A percentile compares a stretch with the other conserved stretches of the same genome.
These are phyloP conservation scores for Notolabrus celidotus DNA, from an alignment of 2,797 vertebrate genomes.

Conservation along the genomic window DNA sequence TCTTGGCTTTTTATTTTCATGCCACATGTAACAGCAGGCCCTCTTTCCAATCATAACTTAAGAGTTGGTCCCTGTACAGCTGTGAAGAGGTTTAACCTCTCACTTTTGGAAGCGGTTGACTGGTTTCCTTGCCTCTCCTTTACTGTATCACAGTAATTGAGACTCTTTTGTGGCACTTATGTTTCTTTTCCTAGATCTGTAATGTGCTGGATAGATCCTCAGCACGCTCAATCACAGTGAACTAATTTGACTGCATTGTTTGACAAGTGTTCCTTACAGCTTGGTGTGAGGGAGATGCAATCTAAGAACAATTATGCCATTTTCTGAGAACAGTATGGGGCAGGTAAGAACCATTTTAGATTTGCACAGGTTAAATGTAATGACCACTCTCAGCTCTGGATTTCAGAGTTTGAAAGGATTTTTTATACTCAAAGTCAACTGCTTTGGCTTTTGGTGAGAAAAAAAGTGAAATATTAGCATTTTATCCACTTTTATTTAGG, in stretches of 20 bases:
- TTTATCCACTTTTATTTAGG: not conserved
- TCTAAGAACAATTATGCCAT: constrained; percentile 88
- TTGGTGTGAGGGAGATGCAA: constrained; percentile 85
- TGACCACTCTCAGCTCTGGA: constrained; percentile 72
- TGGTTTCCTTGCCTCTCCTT: constrained; percentile 78
- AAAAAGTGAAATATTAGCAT: constrained; percentile 22
- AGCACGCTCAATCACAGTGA: constrained; percentile 87
- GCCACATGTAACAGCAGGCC: constrained; percentile 69
- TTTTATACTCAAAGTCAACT: constrained; percentile 41
- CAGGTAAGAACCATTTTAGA: constrained; percentile 82
- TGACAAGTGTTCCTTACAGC: constrained; percentile 85
- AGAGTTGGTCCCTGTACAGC: constrained; percentile 73
- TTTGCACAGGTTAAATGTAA: constrained; percentile 84
- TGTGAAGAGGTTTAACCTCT: constrained; percentile 83
- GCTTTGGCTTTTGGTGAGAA: constrained; percentile 38
- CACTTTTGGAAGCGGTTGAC: constrained; percentile 70
- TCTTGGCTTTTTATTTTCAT: constrained; percentile 63
- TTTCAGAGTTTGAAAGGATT: constrained; percentile 50
- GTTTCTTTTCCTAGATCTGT: constrained; percentile 85
- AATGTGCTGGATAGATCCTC: constrained; percentile 85
- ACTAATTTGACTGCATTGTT: constrained; percentile 89
- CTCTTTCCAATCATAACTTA: constrained; percentile 75
- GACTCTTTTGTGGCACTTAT: constrained; percentile 81
- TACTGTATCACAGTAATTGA: constrained; percentile 84
- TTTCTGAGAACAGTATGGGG: constrained; percentile 87